These are phyloP conservation scores for Trisateles emortualis DNA, from an alignment of 2,888 invertebrate genomes.

Conservation along the genomic window DNA sequence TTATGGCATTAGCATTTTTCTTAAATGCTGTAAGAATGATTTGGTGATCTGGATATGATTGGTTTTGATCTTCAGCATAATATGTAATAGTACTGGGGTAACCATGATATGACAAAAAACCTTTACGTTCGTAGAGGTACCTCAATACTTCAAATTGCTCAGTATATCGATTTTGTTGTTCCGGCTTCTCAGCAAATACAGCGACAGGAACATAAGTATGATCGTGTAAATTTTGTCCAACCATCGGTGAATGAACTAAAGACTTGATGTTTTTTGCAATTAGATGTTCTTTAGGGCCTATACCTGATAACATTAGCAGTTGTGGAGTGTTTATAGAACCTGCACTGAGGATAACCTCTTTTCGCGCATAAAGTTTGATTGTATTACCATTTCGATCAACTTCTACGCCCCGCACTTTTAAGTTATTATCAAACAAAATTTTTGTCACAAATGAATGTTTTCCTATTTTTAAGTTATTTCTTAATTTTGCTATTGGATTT, in stretches of 20 bases:
- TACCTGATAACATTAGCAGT: conserved; percentile 41
- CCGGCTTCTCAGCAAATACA: conserved; percentile 15
- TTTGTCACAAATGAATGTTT: conserved; percentile 29
- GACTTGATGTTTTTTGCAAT: conserved; percentile 10
- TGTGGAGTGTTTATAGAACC: conserved; percentile 34
- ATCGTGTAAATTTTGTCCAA: conserved; percentile 39
- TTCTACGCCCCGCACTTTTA: conserved; percentile 23
- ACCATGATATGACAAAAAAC: conserved; percentile 16
- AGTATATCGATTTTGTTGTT: not conserved
- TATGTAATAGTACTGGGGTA: conserved; percentile 6
- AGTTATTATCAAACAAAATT: conserved; percentile 17
- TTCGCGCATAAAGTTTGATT: conserved; percentile 18
- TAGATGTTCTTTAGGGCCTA: conserved; percentile 36
- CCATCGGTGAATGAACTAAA: conserved; percentile 31
- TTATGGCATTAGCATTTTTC: conserved; percentile 8
- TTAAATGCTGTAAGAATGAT: not conserved
- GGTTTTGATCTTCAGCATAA: conserved; percentile 13
- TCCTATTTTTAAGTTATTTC: conserved; percentile 32
- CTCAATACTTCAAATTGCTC: conserved; percentile 17
- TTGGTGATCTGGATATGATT: conserved; percentile 26
- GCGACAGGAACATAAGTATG: conserved; percentile 21
- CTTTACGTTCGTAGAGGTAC: conserved; percentile 31
- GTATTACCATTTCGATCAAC: conserved; percentile 12
- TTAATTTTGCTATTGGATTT: conserved; percentile 12
- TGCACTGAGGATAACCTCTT: conserved; percentile 37